Conservation (phyloP, 2,888 invertebrate species). For the Pandemis heparana region DNA sequence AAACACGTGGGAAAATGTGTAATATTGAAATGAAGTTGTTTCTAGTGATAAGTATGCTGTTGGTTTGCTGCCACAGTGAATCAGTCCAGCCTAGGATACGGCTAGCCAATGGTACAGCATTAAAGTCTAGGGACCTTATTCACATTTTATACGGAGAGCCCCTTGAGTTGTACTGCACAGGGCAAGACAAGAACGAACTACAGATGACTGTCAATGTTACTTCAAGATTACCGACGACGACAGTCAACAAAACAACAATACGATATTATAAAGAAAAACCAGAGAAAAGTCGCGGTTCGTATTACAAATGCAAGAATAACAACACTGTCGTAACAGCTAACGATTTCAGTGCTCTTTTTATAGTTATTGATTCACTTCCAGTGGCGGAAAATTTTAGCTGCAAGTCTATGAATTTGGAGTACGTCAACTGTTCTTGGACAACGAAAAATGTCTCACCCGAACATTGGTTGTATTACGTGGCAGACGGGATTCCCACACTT, state of each 20-base stretch:
- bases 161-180: background rate
- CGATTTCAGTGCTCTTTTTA: background rate
- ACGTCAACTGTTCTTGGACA: background rate
- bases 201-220: background rate
- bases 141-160: background rate
- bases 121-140: no score
- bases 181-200: background rate
- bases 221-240: background rate
- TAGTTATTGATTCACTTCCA: background rate
- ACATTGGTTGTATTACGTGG: background rate
- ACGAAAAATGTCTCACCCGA: background rate
- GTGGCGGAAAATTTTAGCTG: background rate
- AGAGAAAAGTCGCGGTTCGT: background rate
- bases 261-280: background rate
- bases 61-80: no score
- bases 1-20: no score
- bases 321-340: background rate
- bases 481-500: background rate
- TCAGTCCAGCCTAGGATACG: no score
- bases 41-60: no score
- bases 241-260: background rate
- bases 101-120: no score
- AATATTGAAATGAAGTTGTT: no score
- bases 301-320: background rate
- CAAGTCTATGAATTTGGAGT: background rate